Evolutionary conservation across 2,113 vertebrate species (phyloP).

Genomic region (Microtus richardsoni): DNA sequence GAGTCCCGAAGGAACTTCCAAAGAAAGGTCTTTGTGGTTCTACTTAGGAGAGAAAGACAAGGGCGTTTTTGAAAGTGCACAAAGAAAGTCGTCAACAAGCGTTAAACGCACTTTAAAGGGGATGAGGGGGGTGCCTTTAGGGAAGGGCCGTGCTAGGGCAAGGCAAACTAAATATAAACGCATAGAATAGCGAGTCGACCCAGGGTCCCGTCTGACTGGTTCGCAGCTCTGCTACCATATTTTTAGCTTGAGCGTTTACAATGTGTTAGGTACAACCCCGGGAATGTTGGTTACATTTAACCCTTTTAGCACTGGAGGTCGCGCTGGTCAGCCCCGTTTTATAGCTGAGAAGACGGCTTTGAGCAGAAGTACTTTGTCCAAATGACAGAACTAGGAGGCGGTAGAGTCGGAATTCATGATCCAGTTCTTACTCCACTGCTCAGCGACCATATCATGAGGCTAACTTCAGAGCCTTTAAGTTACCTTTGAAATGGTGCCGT

Average conservation of each 20-base stretch:
- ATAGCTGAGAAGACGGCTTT: conserved; percentile 30
- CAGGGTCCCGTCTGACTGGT: background rate
- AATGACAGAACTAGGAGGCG: conserved; percentile 30
- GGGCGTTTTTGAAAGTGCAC: conserved; percentile 5
- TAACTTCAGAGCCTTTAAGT: conserved; percentile 38
- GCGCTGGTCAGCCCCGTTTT: background rate
- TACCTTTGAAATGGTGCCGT: conserved; percentile 58
- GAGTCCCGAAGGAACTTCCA: conserved; percentile 40
- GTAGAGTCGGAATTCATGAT: background rate
- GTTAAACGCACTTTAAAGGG: background rate
- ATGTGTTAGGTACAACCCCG: background rate
- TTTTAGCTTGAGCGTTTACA: conserved; percentile 25
- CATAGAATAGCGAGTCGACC: background rate
- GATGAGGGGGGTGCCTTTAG: background rate
- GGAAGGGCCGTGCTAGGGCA: background rate
- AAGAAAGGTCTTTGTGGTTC: background rate
- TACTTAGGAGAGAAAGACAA: background rate
- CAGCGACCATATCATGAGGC: background rate
- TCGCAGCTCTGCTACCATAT: background rate
- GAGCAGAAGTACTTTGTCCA: background rate
- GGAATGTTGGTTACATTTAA: conserved; percentile 47
- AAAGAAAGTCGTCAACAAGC: background rate
- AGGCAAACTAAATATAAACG: conserved; percentile 12
- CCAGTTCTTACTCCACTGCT: background rate
- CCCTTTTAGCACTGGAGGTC: background rate